phyloP scores from a whole-genome alignment of 2,113 vertebrate species.

The Guaruba guarouba region DNA sequence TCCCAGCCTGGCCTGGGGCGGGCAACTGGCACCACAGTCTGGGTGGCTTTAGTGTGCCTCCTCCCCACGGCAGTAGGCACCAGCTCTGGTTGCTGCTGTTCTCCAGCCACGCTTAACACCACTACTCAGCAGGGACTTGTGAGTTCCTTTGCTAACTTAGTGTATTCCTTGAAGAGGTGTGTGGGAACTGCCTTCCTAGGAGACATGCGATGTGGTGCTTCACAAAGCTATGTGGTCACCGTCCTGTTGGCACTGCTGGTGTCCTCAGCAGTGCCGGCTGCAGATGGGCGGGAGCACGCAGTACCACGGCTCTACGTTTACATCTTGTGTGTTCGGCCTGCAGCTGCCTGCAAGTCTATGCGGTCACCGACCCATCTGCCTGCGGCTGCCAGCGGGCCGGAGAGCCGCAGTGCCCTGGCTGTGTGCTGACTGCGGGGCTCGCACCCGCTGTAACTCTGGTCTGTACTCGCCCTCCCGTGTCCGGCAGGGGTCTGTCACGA shows the following conservation, averaged over 20 bases:
- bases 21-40: neutral
- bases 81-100: neutral
- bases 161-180: rapidly evolving
- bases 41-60: neutral
- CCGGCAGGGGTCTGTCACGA: neutral
- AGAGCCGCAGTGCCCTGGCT: neutral
- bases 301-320: neutral
- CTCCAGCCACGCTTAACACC: neutral
- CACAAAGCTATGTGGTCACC: rapidly evolving
- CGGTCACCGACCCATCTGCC: neutral
- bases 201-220: neutral
- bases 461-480: neutral
- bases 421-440: neutral
- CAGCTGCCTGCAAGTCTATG: neutral
- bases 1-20: rapidly evolving
- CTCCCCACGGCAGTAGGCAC: neutral
- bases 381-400: neutral
- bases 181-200: neutral
- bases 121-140: neutral
- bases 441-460: neutral
- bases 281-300: neutral
- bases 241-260: neutral
- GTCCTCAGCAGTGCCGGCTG: too few relatives aligned
- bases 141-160: rapidly evolving
- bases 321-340: neutral